phyloP scores from a whole-genome alignment of 2,797 vertebrate species.

The Pempheris klunzingeri region DNA sequence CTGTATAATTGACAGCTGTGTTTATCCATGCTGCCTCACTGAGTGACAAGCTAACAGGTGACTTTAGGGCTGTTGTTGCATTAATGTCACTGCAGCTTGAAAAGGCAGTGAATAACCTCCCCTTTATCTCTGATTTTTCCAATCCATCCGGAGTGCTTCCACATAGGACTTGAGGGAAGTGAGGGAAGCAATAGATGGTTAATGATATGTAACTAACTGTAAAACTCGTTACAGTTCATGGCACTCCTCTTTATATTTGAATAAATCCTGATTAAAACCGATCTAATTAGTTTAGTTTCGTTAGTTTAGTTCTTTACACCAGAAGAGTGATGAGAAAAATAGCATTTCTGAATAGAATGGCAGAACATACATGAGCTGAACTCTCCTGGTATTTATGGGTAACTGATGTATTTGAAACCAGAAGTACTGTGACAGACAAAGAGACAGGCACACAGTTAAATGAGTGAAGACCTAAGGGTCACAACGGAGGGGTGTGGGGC shows the following conservation, averaged over 20 bases:
- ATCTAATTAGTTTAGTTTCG: neutral
- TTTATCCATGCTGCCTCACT: neutral
- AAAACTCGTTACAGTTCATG: no score
- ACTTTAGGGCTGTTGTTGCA: slow-evolving; percentile 6
- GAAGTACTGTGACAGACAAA: slow-evolving; percentile 47
- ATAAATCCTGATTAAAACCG: neutral
- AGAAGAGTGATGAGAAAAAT: neutral
- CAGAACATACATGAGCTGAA: neutral
- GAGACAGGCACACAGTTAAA: slow-evolving; percentile 63
- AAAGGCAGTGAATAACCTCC: no score
- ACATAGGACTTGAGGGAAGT: neutral
- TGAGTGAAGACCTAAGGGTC: slow-evolving; percentile 77
- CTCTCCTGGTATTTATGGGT: neutral
- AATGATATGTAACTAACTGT: neutral
- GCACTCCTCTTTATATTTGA: no score
- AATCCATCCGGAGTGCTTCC: neutral
- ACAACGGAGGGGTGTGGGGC: slow-evolving; percentile 65
- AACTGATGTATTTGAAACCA: slow-evolving; percentile 34
- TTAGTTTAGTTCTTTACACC: neutral
- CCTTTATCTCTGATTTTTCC: neutral
- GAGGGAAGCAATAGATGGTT: neutral
- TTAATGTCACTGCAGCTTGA: neutral
- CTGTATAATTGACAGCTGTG: neutral
- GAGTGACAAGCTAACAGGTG: neutral
- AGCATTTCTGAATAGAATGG: neutral